A percentile compares a stretch with the other conserved stretches of the same genome.
These are phyloP conservation scores for western clawed frog (Xenopus tropicalis) DNA, from an alignment of 2,113 vertebrate genomes.

Conservation along the genomic window DNA sequence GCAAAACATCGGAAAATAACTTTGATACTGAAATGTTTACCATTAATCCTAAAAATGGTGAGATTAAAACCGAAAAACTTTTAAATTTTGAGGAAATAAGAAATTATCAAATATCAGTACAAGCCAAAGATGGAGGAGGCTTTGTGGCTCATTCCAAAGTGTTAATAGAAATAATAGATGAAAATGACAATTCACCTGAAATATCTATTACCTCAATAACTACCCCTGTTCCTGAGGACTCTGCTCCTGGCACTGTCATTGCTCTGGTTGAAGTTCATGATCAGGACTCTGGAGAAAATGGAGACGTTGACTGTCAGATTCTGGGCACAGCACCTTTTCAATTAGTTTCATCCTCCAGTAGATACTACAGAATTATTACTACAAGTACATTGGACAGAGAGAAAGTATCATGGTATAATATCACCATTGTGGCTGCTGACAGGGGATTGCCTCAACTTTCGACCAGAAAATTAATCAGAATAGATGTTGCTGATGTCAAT, in stretches of 20 bases:
- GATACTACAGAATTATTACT: conserved; percentile 71
- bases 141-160: conserved; percentile 57
- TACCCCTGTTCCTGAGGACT: conserved; percentile 63
- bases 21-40: conserved; percentile 61
- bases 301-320: conserved; percentile 62
- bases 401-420: conserved; percentile 69
- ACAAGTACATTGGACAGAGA: conserved; percentile 82
- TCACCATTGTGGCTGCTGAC: conserved; percentile 78
- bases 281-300: conserved; percentile 59
- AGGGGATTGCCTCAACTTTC: conserved; percentile 73
- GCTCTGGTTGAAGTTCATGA: conserved; percentile 67
- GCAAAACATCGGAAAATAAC: conserved; percentile 60
- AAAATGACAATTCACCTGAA: conserved; percentile 64
- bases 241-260: conserved; percentile 52
- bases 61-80: conserved; percentile 57
- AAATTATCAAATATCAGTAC: conserved; percentile 62
- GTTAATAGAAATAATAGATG: conserved; percentile 58
- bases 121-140: conserved; percentile 67
- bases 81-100: conserved; percentile 67
- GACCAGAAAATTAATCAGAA: conserved; percentile 46
- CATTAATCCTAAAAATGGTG: conserved; percentile 62
- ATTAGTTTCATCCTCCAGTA: conserved; percentile 55
- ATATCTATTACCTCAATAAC: conserved; percentile 57
- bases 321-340: conserved; percentile 59
- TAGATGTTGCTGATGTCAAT: conserved; percentile 56